Conservation (phyloP, 2,113 vertebrate genomes). For the Lanius collurio region DNA sequence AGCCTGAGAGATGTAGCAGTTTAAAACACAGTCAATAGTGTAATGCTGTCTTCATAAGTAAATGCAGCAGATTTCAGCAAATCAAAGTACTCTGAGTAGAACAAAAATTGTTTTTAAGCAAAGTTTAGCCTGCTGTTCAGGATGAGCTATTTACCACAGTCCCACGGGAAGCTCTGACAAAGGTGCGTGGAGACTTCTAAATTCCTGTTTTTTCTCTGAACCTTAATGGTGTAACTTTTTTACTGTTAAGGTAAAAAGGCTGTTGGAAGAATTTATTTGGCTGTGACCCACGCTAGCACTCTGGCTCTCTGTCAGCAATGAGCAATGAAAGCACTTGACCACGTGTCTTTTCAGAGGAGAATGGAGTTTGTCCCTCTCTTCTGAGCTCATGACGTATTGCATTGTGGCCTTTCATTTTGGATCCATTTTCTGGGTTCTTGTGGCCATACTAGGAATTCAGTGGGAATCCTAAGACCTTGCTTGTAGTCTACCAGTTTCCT, state of each 20-base stretch:
- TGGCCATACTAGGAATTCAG: neutral
- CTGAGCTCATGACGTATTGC: accelerated
- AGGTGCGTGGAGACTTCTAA: neutral
- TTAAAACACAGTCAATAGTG: neutral
- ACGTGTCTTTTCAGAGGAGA: neutral
- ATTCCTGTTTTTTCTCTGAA: neutral
- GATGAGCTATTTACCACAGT: neutral
- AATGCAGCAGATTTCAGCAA: neutral
- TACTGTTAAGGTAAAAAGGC: neutral
- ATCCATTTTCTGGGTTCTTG: neutral
- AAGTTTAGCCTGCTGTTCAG: neutral
- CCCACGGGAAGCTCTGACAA: neutral
- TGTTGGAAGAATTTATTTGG: neutral
- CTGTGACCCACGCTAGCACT: neutral
- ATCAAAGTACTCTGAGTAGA: neutral
- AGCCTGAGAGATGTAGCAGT: neutral
- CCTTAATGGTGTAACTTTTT: neutral
- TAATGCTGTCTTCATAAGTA: neutral
- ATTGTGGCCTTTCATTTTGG: neutral
- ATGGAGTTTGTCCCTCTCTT: neutral
- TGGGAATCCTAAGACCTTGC: neutral
- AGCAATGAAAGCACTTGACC: neutral
- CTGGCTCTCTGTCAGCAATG: neutral
- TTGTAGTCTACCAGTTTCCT: neutral
- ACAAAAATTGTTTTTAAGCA: neutral